Base-by-base conservation (phyloP, 2,797 vertebrate genomes). In the Takifugu rubripes region DNA sequence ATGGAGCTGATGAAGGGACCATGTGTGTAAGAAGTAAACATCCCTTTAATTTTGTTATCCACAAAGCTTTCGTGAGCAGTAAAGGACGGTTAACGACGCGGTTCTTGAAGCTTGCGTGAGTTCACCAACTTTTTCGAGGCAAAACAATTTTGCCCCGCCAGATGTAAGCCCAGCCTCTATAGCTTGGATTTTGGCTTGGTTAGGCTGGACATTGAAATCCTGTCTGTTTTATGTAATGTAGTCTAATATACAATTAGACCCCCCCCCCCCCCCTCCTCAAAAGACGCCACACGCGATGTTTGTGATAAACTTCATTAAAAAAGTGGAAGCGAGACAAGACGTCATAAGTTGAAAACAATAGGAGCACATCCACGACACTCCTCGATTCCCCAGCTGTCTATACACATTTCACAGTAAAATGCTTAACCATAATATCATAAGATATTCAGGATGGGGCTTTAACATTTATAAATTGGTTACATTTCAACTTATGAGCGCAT, bases 131-230 rank as follows among this genome's bases (percentile, higher is more conserved):
- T 77, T 57, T 54, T 77, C 73, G 61, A 70, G 64, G 55, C 56
- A 70, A 77, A 73, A 82, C 75, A 83, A 73, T 70, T 54, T 64
- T 56, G 49, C 72, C 16, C 64, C 79, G 80, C 79, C 90, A 90
- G 89, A 91, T 91, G 90, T 88, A 78, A 49, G 42, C 26, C 40
- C 42, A 56, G 58, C 44, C 46, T 51, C 63, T 6, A 21, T 54
- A 75, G 91, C 90, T 90, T 91, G 90, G 88, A 74, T 83, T 91
- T 79, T 77, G 78, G 89, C 89, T 87, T 92, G 84, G 90, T 81
- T 79, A 64, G 72, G 74, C 75, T 72, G 72, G 56, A 63, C 70
- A 55, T 40, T 85, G 56, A 81, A 85, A 88, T 88, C 78, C 73
- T 66, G 82, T 78, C 66, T 52, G 21, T 58, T 68, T 67, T 51